A percentile compares a stretch with the other conserved stretches of the same genome.
Evolutionary conservation across 1,140 invertebrate species (phyloP).

Genomic region (Vanessa tameamea): DNA sequence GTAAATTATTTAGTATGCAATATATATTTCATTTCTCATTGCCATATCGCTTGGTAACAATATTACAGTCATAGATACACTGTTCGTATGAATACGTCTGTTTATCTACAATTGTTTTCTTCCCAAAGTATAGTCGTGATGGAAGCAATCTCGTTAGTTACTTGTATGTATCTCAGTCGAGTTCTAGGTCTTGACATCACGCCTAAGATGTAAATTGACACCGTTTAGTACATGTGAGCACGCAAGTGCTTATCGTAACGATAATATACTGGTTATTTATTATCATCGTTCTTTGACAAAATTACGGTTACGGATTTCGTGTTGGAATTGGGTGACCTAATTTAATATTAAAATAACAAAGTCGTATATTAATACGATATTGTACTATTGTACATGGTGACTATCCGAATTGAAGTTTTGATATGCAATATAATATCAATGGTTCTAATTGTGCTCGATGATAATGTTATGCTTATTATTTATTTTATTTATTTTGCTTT

Average conservation of each 20-base stretch:
- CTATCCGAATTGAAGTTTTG: too few relatives aligned
- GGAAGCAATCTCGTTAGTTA: background rate
- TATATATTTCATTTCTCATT: too few relatives aligned
- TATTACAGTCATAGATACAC: background rate
- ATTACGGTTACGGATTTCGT: background rate
- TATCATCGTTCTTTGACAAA: background rate
- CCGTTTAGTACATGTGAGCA: background rate
- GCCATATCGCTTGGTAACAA: too few relatives aligned
- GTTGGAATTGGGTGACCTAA: background rate
- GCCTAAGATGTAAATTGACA: constrained; percentile 4
- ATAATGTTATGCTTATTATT: too few relatives aligned
- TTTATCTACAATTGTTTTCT: background rate
- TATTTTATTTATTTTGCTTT: too few relatives aligned
- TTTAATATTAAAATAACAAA: background rate
- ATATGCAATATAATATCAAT: too few relatives aligned
- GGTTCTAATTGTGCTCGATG: too few relatives aligned
- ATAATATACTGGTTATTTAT: background rate
- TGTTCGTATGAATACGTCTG: background rate
- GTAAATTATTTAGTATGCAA: too few relatives aligned
- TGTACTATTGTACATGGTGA: too few relatives aligned
- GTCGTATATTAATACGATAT: background rate
- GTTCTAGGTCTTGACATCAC: constrained; percentile 9
- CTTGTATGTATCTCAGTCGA: background rate
- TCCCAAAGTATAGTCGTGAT: background rate
- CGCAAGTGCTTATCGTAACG: background rate